Conservation (phyloP, 2,797 vertebrate genomes). For the Pogonophryne albipinna region DNA sequence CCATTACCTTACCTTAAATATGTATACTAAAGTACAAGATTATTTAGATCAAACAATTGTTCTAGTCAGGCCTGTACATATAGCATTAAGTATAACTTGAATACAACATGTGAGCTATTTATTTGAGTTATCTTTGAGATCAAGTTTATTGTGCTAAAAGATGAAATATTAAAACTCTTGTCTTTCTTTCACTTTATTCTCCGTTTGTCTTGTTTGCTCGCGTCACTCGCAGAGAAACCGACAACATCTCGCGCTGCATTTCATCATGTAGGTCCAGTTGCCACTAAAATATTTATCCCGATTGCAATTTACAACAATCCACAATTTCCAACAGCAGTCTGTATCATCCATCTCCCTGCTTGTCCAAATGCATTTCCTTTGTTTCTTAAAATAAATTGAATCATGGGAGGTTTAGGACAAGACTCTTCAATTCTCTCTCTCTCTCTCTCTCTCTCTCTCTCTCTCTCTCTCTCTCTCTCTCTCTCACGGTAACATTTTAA, state of each 20-base stretch:
- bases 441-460: constrained; percentile 56
- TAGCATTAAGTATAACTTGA: not conserved
- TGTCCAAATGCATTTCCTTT: constrained; percentile 83
- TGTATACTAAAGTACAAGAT: too few relatives aligned
- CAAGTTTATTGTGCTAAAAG: not conserved
- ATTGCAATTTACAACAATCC: constrained; percentile 77
- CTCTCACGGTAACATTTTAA: constrained; percentile 75
- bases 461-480: constrained; percentile 32
- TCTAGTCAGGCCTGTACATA: not conserved
- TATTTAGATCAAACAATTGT: not conserved
- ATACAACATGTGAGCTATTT: not conserved
- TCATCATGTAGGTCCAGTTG: constrained; percentile 66
- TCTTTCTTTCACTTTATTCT: not conserved
- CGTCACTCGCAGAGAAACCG: constrained; percentile 39
- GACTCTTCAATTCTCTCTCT: constrained; percentile 67
- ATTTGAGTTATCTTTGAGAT: not conserved
- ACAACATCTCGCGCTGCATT: constrained; percentile 53
- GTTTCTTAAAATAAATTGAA: constrained; percentile 81
- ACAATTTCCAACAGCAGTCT: constrained; percentile 71
- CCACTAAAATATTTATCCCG: constrained; percentile 80
- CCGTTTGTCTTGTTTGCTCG: constrained; percentile 37
- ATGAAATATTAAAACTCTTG: not conserved
- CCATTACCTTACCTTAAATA: too few relatives aligned
- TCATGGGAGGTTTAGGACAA: constrained; percentile 80
- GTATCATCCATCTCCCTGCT: constrained; percentile 73